Percentiles rank a stretch among this genome's conserved stretches.
Conservation (phyloP, 2,113 vertebrate species). For the Sus scrofa region T2T-Sscrofa CM000812.6:177888001-177888500, state of each 20-base stretch:
- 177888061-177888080: neutral
- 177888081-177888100: neutral
- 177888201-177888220: neutral
- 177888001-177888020: neutral
- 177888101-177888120: neutral
- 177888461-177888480: neutral
- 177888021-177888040: neutral
- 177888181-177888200: neutral
- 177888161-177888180: neutral
- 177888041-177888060: neutral
- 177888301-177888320: neutral
- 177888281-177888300: neutral
- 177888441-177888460: neutral
- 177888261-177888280: neutral
- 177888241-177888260: neutral
- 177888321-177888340: conserved; percentile 14
- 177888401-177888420: neutral
- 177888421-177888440: neutral
- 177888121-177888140: neutral
- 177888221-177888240: neutral
- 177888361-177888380: neutral
- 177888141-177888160: neutral
- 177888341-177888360: neutral
- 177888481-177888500: neutral
- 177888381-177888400: neutral